phyloP scores from a whole-genome alignment of 2,113 vertebrate genomes.

The Arothron firmamentum region DNA sequence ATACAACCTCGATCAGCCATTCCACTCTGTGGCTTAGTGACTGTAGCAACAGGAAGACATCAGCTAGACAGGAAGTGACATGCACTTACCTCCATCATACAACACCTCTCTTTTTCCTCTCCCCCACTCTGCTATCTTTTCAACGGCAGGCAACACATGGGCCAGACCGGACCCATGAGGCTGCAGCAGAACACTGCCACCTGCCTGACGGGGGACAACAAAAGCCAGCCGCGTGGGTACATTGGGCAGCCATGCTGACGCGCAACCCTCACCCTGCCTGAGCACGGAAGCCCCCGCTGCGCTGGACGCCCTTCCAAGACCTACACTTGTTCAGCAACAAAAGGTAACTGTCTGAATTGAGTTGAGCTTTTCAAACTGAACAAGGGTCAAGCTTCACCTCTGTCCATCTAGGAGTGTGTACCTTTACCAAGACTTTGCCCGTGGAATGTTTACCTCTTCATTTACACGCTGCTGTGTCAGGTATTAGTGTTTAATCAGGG shows the following conservation, averaged over 20 bases:
- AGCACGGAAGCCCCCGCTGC: neutral
- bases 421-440: neutral
- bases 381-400: neutral
- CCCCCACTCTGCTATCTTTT: constrained; percentile 71
- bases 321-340: no score
- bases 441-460: neutral
- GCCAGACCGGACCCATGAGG: constrained; percentile 68
- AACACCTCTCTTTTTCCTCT: constrained; percentile 69
- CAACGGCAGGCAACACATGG: constrained; percentile 71
- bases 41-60: constrained; percentile 48
- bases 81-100: constrained; percentile 74
- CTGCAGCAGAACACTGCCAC: constrained; percentile 73
- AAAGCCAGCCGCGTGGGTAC: constrained; percentile 68
- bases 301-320: neutral
- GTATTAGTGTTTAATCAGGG: neutral
- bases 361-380: neutral
- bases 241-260: constrained; percentile 43
- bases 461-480: neutral
- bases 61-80: constrained; percentile 59
- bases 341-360: no score
- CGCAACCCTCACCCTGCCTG: constrained; percentile 21
- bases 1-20: constrained; percentile 48
- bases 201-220: constrained; percentile 75
- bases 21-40: constrained; percentile 56
- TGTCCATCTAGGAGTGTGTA: neutral